Evolutionary conservation across 2,888 invertebrate genomes (phyloP), one percentile per base, ranked within the genome.

Genomic region (Drosophila nigritarsus): DNA sequence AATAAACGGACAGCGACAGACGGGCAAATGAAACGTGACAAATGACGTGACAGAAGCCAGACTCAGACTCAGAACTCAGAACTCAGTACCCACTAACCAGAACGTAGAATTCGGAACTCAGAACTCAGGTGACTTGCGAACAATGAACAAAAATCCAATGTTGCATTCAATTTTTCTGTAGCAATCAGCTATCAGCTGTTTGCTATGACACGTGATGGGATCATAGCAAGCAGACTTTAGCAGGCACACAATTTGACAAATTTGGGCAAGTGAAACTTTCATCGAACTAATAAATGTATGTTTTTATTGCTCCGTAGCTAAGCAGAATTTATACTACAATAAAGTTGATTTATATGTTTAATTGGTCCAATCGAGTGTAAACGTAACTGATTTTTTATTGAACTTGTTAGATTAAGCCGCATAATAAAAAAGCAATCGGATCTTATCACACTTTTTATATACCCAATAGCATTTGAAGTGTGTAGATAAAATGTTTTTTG

Each of bases 1-100:
- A 27, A n/a, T n/a, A 61, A 66, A n/a, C 8, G 24, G 24, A 51
- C 42, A 48, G 8, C 29, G 36, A 27, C 55, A 55, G 38, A 55
- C 58, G 61, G 69, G 66, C 69, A 69, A 86, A 79, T 70, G 73
- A 84, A 85, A 85, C 84, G 87, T 87, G 84, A 84, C 86, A 85
- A 63, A 65, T 83, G 81, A 77, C 74, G 74, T 32, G 71, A 65
- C 49, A 53, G 38, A 29, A 8, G 6, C 20, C 36, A 48, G 45
- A 49, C 42, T 38, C 24, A 38, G 15, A 54, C 18, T 51, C n/a
- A 58, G 45, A 58, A 36, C 49, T n/a, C 29, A 36, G 38, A 36
- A 3, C 36, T 73, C 74, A 72, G 72, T 20, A 2, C 11, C 42
- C 11, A 20, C 20, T 42, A 42, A 20, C 5, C 42, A 42, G 42